These are phyloP conservation scores for Barnardius zonarius DNA, from an alignment of 2,113 vertebrate species.

Conservation along the genomic window DNA sequence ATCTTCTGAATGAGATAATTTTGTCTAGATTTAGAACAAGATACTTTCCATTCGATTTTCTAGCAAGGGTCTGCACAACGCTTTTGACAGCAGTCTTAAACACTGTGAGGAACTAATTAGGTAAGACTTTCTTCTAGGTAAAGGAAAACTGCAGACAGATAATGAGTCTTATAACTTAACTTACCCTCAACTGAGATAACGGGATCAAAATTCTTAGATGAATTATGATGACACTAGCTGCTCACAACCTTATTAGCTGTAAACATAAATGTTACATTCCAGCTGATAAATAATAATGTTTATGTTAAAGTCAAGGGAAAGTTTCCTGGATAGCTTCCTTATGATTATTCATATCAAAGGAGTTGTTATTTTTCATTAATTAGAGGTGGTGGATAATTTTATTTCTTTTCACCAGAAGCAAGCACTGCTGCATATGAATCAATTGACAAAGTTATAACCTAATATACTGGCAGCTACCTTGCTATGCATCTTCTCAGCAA, in stretches of 20 bases:
- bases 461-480: background rate
- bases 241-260: background rate
- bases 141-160: background rate
- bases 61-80: background rate
- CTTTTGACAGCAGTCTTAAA: background rate
- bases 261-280: background rate
- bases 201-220: background rate
- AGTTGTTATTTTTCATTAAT: background rate
- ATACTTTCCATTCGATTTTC: background rate
- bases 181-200: background rate
- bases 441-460: background rate
- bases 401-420: background rate
- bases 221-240: background rate
- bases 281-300: background rate
- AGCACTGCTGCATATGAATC: background rate
- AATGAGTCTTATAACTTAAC: background rate
- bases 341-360: background rate
- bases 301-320: background rate
- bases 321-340: background rate
- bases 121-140: background rate
- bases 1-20: background rate
- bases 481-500: background rate
- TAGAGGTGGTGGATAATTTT: background rate
- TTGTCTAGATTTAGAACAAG: background rate
- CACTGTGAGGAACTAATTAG: background rate